phyloP scores from a whole-genome alignment of 2,797 vertebrate genomes.

The Aeoliscus strigatus region DNA sequence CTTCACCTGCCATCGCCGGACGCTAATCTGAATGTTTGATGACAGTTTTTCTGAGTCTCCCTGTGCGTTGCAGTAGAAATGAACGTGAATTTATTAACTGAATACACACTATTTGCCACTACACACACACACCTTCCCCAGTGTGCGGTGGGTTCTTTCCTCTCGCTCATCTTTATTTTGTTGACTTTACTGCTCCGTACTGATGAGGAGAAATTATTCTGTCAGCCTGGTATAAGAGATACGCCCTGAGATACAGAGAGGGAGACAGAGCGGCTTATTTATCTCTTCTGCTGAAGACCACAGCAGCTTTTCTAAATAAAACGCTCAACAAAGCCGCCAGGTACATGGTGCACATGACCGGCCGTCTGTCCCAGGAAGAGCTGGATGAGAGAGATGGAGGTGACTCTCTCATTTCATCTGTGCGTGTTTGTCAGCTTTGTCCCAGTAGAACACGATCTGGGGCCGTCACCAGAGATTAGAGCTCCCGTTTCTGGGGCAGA shows the following conservation, averaged over 20 bases:
- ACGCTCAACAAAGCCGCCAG: too few species aligned
- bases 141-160: slow-evolving; percentile 5
- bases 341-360: slow-evolving; percentile 12
- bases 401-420: too few species aligned
- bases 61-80: slow-evolving; percentile 10
- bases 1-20: slow-evolving; percentile 11
- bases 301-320: too few species aligned
- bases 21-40: slow-evolving; percentile 29
- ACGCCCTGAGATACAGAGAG: not conserved
- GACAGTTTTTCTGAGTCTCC: slow-evolving; percentile 27
- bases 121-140: too few species aligned
- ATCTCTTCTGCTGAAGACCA: too few species aligned
- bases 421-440: slow-evolving; percentile 1
- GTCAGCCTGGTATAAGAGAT: slow-evolving; percentile 17
- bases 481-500: slow-evolving; percentile 36
- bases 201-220: slow-evolving; percentile 30
- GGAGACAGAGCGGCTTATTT: slow-evolving; percentile 6
- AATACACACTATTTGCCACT: too few species aligned
- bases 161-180: slow-evolving; percentile 10
- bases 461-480: slow-evolving; percentile 38
- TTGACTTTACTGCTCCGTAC: slow-evolving; percentile 1
- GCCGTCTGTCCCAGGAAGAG: too few species aligned
- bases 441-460: slow-evolving; percentile 26
- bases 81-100: slow-evolving; percentile 12
- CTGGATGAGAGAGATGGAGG: too few species aligned